Conservation (phyloP, 1,140 invertebrate species). For the Ceratina calcarata region DNA sequence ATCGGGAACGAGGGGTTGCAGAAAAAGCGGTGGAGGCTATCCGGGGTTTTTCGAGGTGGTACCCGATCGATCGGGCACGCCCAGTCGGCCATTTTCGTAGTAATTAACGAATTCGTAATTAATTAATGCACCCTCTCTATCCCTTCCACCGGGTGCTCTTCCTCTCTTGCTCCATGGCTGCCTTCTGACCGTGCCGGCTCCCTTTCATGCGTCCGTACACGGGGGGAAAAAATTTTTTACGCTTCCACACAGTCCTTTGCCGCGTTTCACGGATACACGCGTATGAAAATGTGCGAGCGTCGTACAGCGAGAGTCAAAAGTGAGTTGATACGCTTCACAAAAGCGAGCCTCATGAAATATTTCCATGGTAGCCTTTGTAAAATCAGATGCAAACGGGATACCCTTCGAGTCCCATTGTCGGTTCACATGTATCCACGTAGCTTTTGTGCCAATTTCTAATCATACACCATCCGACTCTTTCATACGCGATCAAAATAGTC, state of each 20-base stretch:
- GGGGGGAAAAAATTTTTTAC: conserved; percentile 33
- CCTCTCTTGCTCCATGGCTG: conserved; percentile 6
- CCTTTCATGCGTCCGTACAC: conserved; percentile 30
- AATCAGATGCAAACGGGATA: no score
- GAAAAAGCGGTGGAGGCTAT: conserved; percentile 5
- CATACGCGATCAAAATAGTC: no score
- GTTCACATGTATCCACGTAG: no score
- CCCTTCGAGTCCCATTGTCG: no score
- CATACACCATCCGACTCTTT: no score
- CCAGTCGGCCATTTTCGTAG: conserved; percentile 69
- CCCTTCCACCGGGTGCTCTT: not conserved
- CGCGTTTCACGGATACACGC: conserved; percentile 14
- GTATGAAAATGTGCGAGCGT: not conserved
- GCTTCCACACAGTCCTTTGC: conserved; percentile 26
- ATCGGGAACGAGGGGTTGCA: conserved; percentile 36
- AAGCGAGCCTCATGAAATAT: no score
- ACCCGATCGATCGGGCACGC: conserved; percentile 62
- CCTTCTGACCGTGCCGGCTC: conserved; percentile 7
- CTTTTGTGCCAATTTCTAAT: no score
- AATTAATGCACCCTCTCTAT: conserved; percentile 64
- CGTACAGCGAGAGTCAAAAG: not conserved
- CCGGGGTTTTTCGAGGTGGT: conserved; percentile 53
- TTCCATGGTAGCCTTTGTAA: no score
- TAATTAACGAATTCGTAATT: conserved; percentile 71
- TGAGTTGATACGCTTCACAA: no score